phyloP scores from a whole-genome alignment of 2,797 vertebrate species.

The Melanotaenia pygmaea region DNA sequence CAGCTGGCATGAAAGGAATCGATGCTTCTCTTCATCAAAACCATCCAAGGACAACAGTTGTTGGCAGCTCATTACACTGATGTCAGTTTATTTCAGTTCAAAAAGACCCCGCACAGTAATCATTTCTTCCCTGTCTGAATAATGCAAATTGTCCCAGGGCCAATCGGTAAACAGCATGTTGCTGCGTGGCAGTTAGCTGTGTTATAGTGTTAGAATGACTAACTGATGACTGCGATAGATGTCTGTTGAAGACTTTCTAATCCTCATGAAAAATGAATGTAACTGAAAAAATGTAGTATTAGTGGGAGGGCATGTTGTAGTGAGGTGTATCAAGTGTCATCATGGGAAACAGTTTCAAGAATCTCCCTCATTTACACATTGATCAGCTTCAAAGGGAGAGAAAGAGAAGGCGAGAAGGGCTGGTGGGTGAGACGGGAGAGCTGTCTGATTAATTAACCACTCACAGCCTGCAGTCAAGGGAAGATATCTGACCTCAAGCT shows the following conservation, averaged over 20 bases:
- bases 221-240: background rate
- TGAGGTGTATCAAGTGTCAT: slow-evolving; percentile 28
- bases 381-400: slow-evolving; percentile 1
- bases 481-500: slow-evolving; percentile 72
- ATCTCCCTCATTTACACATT: slow-evolving; percentile 25
- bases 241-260: background rate
- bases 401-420: no score
- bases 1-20: slow-evolving; percentile 41
- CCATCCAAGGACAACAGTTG: slow-evolving; percentile 29
- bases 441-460: slow-evolving; percentile 81
- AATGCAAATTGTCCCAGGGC: slow-evolving; percentile 19
- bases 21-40: slow-evolving; percentile 13
- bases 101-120: slow-evolving; percentile 20
- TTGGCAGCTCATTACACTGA: slow-evolving; percentile 27
- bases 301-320: background rate
- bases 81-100: slow-evolving; percentile 29
- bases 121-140: slow-evolving; percentile 14
- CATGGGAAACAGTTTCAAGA: slow-evolving; percentile 30
- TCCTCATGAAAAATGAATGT: background rate
- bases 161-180: slow-evolving; percentile 5
- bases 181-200: background rate
- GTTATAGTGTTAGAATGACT: background rate
- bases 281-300: background rate
- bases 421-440: slow-evolving; percentile 23
- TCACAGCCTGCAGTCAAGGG: slow-evolving; percentile 64